Percentiles rank a stretch among this genome's conserved stretches.
Evolutionary conservation across 2,888 invertebrate species (phyloP).

Genomic region (Microctonus aethiopoides): DNA sequence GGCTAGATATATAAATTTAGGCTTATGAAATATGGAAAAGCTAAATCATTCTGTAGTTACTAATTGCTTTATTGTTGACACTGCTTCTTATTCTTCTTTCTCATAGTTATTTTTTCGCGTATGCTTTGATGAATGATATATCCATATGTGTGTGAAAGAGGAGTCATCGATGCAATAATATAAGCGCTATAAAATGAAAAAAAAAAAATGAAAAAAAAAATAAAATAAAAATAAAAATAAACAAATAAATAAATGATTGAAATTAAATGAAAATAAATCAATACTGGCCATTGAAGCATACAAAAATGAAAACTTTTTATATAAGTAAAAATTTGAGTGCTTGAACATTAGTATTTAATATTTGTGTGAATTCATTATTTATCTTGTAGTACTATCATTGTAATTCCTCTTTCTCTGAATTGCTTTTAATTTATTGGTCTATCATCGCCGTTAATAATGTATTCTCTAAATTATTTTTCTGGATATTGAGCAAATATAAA

Average conservation of each 20-base stretch:
- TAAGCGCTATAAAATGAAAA: neutral
- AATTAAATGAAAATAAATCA: too few species aligned
- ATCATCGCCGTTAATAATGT: neutral
- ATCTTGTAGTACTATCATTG: neutral
- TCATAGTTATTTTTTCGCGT: neutral
- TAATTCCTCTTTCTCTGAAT: neutral
- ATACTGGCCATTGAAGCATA: neutral
- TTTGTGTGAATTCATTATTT: neutral
- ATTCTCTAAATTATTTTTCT: neutral
- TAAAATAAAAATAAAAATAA: too few species aligned
- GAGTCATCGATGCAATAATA: neutral
- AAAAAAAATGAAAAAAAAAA: too few species aligned
- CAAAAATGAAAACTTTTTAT: constrained; percentile 1
- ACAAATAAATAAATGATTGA: too few species aligned
- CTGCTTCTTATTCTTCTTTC: neutral
- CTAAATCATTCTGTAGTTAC: constrained; percentile 14
- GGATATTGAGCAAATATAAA: neutral
- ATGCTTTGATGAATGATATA: constrained; percentile 13
- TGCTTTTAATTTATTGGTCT: constrained; percentile 10
- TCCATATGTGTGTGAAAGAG: neutral
- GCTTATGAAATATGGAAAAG: neutral
- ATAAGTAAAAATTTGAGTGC: constrained; percentile 2
- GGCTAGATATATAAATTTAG: neutral
- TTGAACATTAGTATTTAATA: constrained; percentile 4
- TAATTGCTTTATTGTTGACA: neutral